A percentile compares a stretch with the other conserved stretches of the same genome.
These are phyloP conservation scores for Macrocentrus cingulum DNA, from an alignment of 1,140 invertebrate genomes.

Conservation along the genomic window DNA sequence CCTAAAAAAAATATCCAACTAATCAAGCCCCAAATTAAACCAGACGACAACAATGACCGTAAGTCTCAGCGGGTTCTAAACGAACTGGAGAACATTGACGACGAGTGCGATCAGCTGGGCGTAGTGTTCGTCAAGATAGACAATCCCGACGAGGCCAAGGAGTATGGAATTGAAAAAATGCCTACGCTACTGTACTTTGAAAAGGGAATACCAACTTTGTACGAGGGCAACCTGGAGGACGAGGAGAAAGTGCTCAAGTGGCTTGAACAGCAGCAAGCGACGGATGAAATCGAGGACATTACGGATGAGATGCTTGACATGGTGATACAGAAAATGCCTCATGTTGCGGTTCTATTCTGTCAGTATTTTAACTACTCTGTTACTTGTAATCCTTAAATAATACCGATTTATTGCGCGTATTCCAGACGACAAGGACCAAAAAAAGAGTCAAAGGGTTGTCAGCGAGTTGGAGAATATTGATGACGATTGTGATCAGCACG, in stretches of 20 bases:
- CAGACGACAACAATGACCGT: slow-evolving; percentile 89
- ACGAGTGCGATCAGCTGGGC: slow-evolving; percentile 86
- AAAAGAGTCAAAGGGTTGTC: slow-evolving; percentile 86
- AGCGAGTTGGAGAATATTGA: slow-evolving; percentile 90
- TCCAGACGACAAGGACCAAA: slow-evolving; percentile 88
- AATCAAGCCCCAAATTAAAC: slow-evolving; percentile 17
- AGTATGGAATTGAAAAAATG: slow-evolving; percentile 87
- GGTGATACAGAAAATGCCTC: slow-evolving; percentile 83
- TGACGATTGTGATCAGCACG: slow-evolving; percentile 89
- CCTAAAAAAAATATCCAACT: too few species aligned
- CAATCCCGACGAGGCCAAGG: slow-evolving; percentile 83
- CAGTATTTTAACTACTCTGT: slow-evolving; percentile 56
- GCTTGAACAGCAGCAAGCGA: slow-evolving; percentile 82
- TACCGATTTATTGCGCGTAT: slow-evolving; percentile 41
- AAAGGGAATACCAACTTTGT: slow-evolving; percentile 84
- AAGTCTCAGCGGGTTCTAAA: slow-evolving; percentile 83
- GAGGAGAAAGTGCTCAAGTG: slow-evolving; percentile 88
- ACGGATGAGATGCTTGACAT: slow-evolving; percentile 93
- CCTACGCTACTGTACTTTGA: slow-evolving; percentile 88
- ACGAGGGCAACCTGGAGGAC: slow-evolving; percentile 88
- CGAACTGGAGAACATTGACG: slow-evolving; percentile 93
- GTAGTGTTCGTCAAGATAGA: slow-evolving; percentile 93
- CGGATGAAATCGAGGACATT: slow-evolving; percentile 91
- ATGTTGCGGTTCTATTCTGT: slow-evolving; percentile 89
- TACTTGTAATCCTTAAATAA: slow-evolving; percentile 8